Percentiles rank a stretch among this genome's conserved stretches.
phyloP scores from a whole-genome alignment of 2,888 invertebrate species.

The Euclidia mi region DNA sequence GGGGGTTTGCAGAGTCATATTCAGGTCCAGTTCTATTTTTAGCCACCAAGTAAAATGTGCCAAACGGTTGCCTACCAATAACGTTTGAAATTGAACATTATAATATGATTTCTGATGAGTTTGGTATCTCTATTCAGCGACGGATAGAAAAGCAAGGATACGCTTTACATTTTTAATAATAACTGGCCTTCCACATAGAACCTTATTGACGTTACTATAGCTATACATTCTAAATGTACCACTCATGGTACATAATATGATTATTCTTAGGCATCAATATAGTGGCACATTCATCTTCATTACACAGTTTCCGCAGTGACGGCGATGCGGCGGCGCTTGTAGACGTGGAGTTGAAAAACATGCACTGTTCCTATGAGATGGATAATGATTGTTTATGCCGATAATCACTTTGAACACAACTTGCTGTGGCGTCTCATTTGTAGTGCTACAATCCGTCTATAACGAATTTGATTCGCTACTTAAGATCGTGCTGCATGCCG shows the following conservation, averaged over 20 bases:
- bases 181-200: no score
- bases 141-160: no score
- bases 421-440: constrained; percentile 24
- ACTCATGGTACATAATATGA: constrained; percentile 1
- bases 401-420: constrained; percentile 39
- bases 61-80: no score
- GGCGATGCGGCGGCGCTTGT: constrained; percentile 39
- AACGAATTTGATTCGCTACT: constrained; percentile 9
- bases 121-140: no score
- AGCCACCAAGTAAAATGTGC: no score
- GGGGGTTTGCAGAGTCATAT: no score
- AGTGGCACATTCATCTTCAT: constrained; percentile 49
- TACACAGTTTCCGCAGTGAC: constrained; percentile 45
- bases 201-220: no score
- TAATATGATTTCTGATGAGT: neutral
- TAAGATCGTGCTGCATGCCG: neutral
- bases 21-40: no score
- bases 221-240: no score
- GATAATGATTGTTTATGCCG: constrained; percentile 40
- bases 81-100: no score
- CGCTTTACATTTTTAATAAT: no score
- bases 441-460: constrained; percentile 16
- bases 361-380: constrained; percentile 52
- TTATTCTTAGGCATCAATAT: constrained; percentile 29
- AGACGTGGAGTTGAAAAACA: constrained; percentile 47